Conservation (phyloP, 1,140 invertebrate genomes). For the Pteromalus puparum region DNA sequence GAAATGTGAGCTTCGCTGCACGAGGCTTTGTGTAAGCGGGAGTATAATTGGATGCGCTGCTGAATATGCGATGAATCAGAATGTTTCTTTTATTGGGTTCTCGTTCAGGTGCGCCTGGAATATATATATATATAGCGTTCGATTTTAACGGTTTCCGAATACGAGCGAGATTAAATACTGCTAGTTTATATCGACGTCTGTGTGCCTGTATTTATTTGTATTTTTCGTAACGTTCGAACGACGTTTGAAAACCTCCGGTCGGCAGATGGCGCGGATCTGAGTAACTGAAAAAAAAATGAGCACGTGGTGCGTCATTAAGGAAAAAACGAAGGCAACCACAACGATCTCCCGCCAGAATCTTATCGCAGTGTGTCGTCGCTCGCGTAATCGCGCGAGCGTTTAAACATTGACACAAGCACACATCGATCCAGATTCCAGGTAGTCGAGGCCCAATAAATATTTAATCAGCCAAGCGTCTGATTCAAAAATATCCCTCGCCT, state of each 20-base stretch:
- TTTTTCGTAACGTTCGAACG: no score
- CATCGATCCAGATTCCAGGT: not conserved
- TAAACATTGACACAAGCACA: not conserved
- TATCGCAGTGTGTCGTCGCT: not conserved
- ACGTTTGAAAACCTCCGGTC: no score
- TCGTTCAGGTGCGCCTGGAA: not conserved
- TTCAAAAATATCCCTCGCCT: not conserved
- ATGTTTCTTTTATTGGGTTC: not conserved
- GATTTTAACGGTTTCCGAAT: not conserved
- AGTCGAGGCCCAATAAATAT: not conserved
- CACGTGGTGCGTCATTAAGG: not conserved
- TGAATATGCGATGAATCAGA: not conserved
- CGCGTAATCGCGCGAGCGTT: not conserved
- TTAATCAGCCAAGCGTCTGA: not conserved
- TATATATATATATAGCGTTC: not conserved
- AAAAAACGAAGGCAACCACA: not conserved
- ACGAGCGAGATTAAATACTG: not conserved
- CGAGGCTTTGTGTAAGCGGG: not conserved
- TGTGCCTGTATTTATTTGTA: not conserved
- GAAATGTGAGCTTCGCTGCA: not conserved
- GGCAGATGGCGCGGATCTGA: no score
- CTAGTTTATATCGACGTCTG: not conserved
- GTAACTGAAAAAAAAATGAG: no score
- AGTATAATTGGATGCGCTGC: not conserved
- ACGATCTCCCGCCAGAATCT: not conserved